A percentile compares a stretch with the other conserved stretches of the same genome.
These are phyloP conservation scores for Eupeodes latifasciatus DNA, from an alignment of 2,888 invertebrate genomes.

Conservation along the genomic window DNA sequence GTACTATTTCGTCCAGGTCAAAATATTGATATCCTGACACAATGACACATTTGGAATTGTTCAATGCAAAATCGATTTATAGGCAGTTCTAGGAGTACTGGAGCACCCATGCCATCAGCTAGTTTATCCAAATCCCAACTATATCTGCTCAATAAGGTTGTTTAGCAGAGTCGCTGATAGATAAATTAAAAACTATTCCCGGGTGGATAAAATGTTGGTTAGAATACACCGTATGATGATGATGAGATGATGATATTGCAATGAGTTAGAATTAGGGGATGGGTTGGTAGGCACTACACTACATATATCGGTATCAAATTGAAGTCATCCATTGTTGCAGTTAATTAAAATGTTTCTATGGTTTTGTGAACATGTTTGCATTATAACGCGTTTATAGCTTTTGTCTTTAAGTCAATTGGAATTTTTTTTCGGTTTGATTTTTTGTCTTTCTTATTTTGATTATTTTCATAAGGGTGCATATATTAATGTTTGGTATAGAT, in stretches of 20 bases:
- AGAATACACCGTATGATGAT: neutral
- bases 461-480: neutral
- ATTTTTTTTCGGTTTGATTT: neutral
- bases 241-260: too few species aligned
- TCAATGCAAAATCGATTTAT: constrained; percentile 3
- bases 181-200: neutral
- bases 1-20: neutral
- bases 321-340: constrained; percentile 34
- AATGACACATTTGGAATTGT: neutral
- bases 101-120: neutral
- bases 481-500: neutral
- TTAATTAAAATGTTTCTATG: constrained; percentile 70
- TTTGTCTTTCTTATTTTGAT: neutral
- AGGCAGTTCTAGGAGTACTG: too few species aligned
- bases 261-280: neutral
- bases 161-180: neutral
- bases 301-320: neutral
- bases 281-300: neutral
- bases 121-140: neutral
- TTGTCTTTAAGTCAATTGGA: neutral
- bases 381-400: constrained; percentile 8
- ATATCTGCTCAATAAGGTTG: neutral
- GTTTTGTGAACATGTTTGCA: constrained; percentile 46
- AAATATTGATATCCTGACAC: neutral
- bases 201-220: neutral